phyloP scores from a whole-genome alignment of 2,113 vertebrate species.

The Pyrgilauda ruficollis region DNA sequence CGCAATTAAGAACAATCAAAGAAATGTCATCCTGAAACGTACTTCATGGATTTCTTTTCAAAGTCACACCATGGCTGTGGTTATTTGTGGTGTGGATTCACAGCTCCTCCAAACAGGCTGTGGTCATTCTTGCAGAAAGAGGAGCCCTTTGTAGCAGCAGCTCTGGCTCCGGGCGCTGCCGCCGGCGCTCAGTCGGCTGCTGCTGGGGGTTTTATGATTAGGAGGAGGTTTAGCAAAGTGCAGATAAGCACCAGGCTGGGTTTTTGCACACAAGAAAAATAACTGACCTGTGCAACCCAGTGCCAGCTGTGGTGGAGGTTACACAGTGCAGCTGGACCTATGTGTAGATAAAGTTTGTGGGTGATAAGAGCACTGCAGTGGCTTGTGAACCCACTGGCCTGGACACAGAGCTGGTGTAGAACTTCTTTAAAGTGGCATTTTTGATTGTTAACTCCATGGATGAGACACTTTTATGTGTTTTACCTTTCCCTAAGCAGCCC shows the following conservation, averaged over 20 bases:
- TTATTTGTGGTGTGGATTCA: not conserved
- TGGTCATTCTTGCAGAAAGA: not conserved
- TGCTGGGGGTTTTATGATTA: not conserved
- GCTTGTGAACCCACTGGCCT: not conserved
- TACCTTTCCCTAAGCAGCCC: not conserved
- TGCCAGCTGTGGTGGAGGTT: not conserved
- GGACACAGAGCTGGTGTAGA: not conserved
- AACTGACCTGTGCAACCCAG: not conserved
- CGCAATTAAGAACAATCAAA: constrained; percentile 44
- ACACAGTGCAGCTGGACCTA: not conserved
- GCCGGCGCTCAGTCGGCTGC: not conserved
- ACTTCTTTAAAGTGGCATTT: not conserved
- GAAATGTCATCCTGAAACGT: not conserved
- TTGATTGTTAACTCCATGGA: not conserved
- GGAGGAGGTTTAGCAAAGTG: not conserved
- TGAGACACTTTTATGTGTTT: not conserved
- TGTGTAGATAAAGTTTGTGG: not conserved
- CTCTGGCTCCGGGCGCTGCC: not conserved
- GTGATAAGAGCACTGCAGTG: not conserved
- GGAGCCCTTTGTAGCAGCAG: not conserved
- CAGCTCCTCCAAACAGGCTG: not conserved
- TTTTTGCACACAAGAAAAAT: not conserved
- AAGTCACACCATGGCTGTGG: not conserved
- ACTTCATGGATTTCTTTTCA: not conserved
- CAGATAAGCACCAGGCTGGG: constrained; percentile 19